Conservation (phyloP, 2,888 invertebrate species). For the Lepidonotus clava region DNA sequence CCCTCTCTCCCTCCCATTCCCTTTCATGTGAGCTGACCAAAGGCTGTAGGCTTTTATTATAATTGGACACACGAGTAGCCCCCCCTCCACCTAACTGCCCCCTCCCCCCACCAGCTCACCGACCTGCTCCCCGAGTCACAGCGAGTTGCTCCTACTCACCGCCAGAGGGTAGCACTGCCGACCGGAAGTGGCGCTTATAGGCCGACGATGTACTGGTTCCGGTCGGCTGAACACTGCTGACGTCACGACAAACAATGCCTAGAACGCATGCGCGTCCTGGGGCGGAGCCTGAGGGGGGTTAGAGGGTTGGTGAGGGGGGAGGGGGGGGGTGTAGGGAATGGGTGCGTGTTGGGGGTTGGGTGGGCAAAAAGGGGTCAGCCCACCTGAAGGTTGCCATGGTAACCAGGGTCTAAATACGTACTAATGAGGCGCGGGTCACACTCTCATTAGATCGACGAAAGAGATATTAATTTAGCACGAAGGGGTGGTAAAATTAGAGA, state of each 20-base stretch:
- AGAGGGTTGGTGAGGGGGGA: not conserved
- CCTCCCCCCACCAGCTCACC: not conserved
- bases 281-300: not conserved
- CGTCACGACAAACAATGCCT: not conserved
- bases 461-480: conserved; percentile 12
- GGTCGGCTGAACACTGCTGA: conserved; percentile 14
- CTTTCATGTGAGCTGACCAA: conserved; percentile 42
- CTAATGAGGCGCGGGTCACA: not conserved
- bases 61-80: conserved; percentile 43
- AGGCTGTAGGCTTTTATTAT: conserved; percentile 26
- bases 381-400: conserved; percentile 50
- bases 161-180: not conserved
- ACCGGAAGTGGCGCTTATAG: conserved; percentile 50
- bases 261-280: not conserved
- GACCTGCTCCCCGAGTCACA: not conserved
- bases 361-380: conserved; percentile 9
- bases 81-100: not conserved
- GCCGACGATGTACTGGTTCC: not conserved
- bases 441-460: not conserved
- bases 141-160: not conserved
- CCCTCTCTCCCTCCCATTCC: not conserved
- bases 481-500: not conserved
- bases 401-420: not conserved
- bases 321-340: not conserved
- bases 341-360: not conserved